Base-by-base conservation (phyloP, 2,113 vertebrate genomes). In the Progne subis region DNA sequence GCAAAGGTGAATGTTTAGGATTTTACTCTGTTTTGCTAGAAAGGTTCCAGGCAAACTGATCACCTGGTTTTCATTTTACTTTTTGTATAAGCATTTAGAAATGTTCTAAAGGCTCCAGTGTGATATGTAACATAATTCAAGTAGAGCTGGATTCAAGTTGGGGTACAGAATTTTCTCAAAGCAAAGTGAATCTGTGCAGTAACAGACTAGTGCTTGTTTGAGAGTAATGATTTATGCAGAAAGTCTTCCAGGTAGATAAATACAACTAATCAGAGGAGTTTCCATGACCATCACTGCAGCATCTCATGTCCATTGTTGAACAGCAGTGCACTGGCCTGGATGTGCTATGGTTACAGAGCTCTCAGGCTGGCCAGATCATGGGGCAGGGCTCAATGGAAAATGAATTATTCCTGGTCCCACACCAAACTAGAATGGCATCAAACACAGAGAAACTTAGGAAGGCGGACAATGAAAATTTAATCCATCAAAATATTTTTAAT, bases 231-330 rank as follows among this genome's bases (percentile, higher is more conserved):
- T 55, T 59, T 59, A 64, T 39, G 19, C 12, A 71, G 74, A 71
- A 67, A 52, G 6, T 1, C 18, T 53, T 63, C 14, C 56, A 71
- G 11, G 39, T 18, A 12, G 71, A 70, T 31, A 78, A 87, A 74
- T 25, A 53, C 5, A 53, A 23, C n/a, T 61, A 39, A 57, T 34
- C 17, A 44, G n/a, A 28, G 44, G 28, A 43, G 29, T 67, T 82
- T 75, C 46, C 12, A 19, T 39, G 41, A 23, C 25, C 25, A 34
- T 64, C 34, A 29, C 21, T 55, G 11, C 8, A 16, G 20, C 19
- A 52, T 44, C 57, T 44, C 12, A 5, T 0, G 0, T 52, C 18
- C n/a, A 37, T 50, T 34, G 52, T 29, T 61, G 14, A 18, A 15
- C 6, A 20, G 18, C 3, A 31, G 28, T 9, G 18, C 6, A 8